phyloP scores from a whole-genome alignment of 2,113 vertebrate species.

The Microcebus lehilahytsara region DNA sequence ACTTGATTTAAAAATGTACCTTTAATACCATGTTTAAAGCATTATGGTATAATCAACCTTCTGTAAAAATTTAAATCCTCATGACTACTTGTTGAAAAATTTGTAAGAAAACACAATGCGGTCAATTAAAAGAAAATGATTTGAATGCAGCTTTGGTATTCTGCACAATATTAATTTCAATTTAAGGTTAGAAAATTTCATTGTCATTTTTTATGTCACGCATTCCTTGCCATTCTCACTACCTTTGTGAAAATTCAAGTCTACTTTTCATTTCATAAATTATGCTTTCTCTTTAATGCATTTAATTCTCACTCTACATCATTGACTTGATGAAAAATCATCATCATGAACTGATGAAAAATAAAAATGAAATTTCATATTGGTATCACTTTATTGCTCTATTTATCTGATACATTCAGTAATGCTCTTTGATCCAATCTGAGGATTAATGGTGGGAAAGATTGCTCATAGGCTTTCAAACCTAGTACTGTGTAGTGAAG shows the following conservation, averaged over 20 bases:
- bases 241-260: background rate
- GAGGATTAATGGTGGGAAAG: slow-evolving; percentile 17
- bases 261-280: background rate
- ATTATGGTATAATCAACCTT: slow-evolving; percentile 48
- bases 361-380: slow-evolving; percentile 37
- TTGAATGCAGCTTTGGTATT: slow-evolving; percentile 28
- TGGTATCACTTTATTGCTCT: slow-evolving; percentile 40
- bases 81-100: slow-evolving; percentile 51
- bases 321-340: background rate
- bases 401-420: slow-evolving; percentile 27
- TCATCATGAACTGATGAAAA: slow-evolving; percentile 9
- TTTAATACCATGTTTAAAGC: slow-evolving; percentile 46
- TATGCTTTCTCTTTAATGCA: slow-evolving; percentile 8
- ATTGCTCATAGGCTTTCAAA: slow-evolving; percentile 15
- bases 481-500: background rate
- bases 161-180: slow-evolving; percentile 22
- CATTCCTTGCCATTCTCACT: background rate
- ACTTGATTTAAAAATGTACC: slow-evolving; percentile 46
- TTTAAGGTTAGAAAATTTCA: slow-evolving; percentile 25
- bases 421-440: slow-evolving; percentile 3
- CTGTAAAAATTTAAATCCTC: slow-evolving; percentile 56
- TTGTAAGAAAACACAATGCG: slow-evolving; percentile 11
- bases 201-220: slow-evolving; percentile 27
- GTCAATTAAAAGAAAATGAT: slow-evolving; percentile 57
- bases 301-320: slow-evolving; percentile 39